Base-by-base conservation (phyloP, 92 coral and sea anemone genomes). In the Blastomussa wellsi region DNA sequence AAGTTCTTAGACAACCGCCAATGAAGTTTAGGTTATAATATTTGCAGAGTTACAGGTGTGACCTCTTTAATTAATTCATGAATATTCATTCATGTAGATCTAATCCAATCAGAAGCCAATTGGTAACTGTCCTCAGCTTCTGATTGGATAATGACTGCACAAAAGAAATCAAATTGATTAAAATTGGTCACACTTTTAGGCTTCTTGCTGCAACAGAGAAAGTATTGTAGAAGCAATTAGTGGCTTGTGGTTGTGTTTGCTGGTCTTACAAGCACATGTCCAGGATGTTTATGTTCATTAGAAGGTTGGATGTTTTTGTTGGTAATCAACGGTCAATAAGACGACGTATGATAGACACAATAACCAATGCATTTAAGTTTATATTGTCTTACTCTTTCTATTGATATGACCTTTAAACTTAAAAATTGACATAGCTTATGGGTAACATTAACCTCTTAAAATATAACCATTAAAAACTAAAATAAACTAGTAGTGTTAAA, bases 21-120 rank as follows among this genome's bases (percentile, higher is more conserved):
- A 94, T 94, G 98, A 82, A 84, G 53, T 94, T 94, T 94, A 90
- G 95, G 59, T 73, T 92, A 42, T 83, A 31, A 36, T 60, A 22
- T 35, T 31, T 20, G 20, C 26, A 16, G 2, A 17, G 16, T 38
- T 35, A n/a, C n/a, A n/a, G n/a, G n/a, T n/a, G n/a, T n/a, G n/a
- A n/a, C n/a, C n/a, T n/a, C n/a, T n/a, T n/a, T n/a, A n/a, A n/a
- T n/a, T n/a, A n/a, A n/a, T n/a, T n/a, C n/a, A n/a, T n/a, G n/a
- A n/a, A n/a, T n/a, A n/a, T n/a, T n/a, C n/a, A n/a, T n/a, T n/a
- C n/a, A n/a, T n/a, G n/a, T n/a, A n/a, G n/a, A n/a, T n/a, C n/a
- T n/a, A n/a, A n/a, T n/a, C n/a, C n/a, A n/a, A n/a, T n/a, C n/a
- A n/a, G n/a, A n/a, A n/a, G n/a, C n/a, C n/a, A n/a, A n/a, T n/a